Evolutionary conservation across 2,113 vertebrate species (phyloP), one percentile per base, ranked within the genome.

Genomic region (Coptodon bakossiorum): DNA sequence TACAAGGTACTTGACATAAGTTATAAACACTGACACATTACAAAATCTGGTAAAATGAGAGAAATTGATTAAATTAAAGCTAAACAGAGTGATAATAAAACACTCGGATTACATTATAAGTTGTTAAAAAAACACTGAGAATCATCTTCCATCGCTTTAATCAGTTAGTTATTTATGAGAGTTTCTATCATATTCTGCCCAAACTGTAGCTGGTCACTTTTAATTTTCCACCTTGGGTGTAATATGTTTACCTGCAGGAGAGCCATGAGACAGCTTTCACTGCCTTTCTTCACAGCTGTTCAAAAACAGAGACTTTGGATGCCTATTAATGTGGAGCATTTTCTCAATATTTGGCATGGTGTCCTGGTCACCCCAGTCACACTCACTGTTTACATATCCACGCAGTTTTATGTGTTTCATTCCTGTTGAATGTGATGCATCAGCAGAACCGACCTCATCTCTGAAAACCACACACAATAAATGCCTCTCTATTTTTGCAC

Each of bases 361-460:
- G 36, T 24, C 36, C 66, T 14, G n/a, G 66, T 43, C n/a, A 40
- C 63, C 61, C 31, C 34, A 43, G 12, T 43, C 66, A 71, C 38
- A 17, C 13, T 45, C 22, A 19, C 16, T 31, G 71, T 76, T 50
- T 31, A 12, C 0, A 50, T 12, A 0, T 50, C 9, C 24, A 50
- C 12, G 43, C 71, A 19, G 0, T 29, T 48, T 3, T 0, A 29
- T 29, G 19, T 50, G 71, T 19, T 3, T 24, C 38, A 71, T 27
- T 24, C 19, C 10, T 40, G 36, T 68, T 68, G 36, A 73, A 45
- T 73, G 40, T 73, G 13, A 27, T 24, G n/a, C 22, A 16, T 45
- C 8, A 73, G 13, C 13, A 24, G n/a, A 71, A 9, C 40, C 2
- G 31, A 63, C 9, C 17, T 76, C 71, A 76, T 7, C 40, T 71